Percentiles rank a stretch among this genome's conserved stretches.
These are phyloP conservation scores for Drosophila repletoides DNA, from an alignment of 1,140 invertebrate species.

Conservation along the genomic window DNA sequence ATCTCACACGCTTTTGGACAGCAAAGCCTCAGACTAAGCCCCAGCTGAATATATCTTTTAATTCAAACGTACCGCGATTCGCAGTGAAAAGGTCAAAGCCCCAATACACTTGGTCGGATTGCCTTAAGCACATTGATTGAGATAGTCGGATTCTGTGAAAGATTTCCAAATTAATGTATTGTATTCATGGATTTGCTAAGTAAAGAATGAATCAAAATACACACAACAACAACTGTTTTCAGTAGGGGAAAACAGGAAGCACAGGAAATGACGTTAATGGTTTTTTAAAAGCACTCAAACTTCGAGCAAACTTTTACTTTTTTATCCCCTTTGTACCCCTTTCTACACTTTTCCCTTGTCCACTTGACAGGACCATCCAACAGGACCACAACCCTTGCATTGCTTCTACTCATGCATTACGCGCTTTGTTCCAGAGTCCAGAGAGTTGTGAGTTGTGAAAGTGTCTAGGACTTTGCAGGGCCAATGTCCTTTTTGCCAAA, in stretches of 20 bases:
- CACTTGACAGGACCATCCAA: constrained; percentile 9
- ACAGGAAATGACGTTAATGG: constrained; percentile 75
- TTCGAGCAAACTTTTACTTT: constrained; percentile 55
- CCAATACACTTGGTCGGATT: too few species aligned
- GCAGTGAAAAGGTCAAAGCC: too few species aligned
- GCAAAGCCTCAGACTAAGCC: not conserved
- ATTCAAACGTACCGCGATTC: too few species aligned
- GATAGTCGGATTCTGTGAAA: not conserved
- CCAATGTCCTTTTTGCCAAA: constrained; percentile 6
- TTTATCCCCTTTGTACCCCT: not conserved
- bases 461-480: constrained; percentile 14
- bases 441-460: not conserved
- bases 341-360: constrained; percentile 5
- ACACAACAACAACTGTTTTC: not conserved
- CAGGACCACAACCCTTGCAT: constrained; percentile 50
- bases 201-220: constrained; percentile 4
- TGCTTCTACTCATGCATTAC: constrained; percentile 47
- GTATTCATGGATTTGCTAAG: constrained; percentile 38
- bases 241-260: not conserved
- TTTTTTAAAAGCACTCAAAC: constrained; percentile 81
- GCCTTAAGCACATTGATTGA: not conserved
- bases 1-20: constrained; percentile 10
- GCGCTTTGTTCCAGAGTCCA: constrained; percentile 49
- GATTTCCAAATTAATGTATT: constrained; percentile 46
- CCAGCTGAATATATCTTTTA: not conserved